Evolutionary conservation across 2,113 vertebrate species (phyloP).

Genomic region (Hyla sarda): DNA sequence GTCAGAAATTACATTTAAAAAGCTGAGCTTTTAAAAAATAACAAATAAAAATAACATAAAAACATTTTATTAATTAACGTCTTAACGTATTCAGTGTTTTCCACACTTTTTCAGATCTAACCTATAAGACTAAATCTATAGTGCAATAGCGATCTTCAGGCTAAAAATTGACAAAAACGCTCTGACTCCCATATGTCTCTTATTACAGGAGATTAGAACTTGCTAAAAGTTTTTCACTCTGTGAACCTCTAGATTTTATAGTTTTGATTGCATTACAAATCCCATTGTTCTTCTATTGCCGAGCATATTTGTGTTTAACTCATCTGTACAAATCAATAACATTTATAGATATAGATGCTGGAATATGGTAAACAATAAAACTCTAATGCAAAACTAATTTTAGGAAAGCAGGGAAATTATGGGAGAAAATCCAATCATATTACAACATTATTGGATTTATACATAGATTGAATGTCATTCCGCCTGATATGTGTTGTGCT

Average conservation of each 20-base stretch:
- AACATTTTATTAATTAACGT: too few relatives aligned
- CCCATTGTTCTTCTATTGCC: conserved; percentile 29
- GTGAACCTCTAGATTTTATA: conserved; percentile 7
- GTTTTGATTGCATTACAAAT: conserved; percentile 32
- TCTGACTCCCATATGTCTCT: background rate
- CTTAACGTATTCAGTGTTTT: background rate
- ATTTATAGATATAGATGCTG: conserved; percentile 38
- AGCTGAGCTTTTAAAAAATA: too few relatives aligned
- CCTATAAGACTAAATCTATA: background rate
- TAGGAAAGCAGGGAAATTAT: conserved; percentile 5
- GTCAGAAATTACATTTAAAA: too few relatives aligned
- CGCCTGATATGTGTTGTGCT: background rate
- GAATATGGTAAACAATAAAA: conserved; percentile 38
- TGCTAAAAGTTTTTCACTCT: conserved; percentile 13
- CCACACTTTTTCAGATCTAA: background rate
- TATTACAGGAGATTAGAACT: conserved; percentile 2
- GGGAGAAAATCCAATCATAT: conserved; percentile 31
- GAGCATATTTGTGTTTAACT: conserved; percentile 28
- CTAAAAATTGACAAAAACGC: background rate
- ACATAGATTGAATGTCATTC: background rate
- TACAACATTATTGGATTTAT: conserved; percentile 23
- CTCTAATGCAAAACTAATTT: conserved; percentile 17
- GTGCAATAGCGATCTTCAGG: background rate
- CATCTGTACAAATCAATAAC: conserved; percentile 20
- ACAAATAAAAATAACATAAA: too few relatives aligned